Evolutionary conservation across 2,888 invertebrate species (phyloP), one percentile per base, ranked within the genome.

Genomic region (Opisthograptis luteolata): DNA sequence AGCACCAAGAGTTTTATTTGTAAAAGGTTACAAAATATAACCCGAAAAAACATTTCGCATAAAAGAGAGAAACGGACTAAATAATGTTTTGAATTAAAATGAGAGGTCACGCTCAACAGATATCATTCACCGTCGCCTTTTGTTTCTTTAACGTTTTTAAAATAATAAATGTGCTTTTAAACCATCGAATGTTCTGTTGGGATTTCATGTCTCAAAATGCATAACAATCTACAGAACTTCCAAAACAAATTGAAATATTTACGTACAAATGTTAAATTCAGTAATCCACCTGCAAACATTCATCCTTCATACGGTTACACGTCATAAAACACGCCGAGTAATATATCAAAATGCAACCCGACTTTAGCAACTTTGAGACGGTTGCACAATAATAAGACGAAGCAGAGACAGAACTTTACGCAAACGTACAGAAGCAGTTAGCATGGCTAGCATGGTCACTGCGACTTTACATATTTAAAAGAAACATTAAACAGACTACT

Each of bases 331-430:
- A 52, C 37, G 37, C 34, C 31, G 27, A 24, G 49, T 40, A 56
- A 59, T 62, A 65, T 56, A 60, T 66, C 59, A 62, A 64, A 67
- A 59, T 66, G 69, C 68, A 73, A 55, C 58, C 42, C 53, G 50
- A 63, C 59, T 67, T 60, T 53, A 54, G 53, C 59, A 30, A 24
- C 52, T 44, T 45, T 50, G 51, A 54, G 28, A 39, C 27, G 28
- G 13, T 39, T 39, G 28, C 40, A 30, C 30, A 13, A 22, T 24
- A 30, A n/a, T 9, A 24, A 22, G 0, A 12, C 15, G 10, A 19
- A 6, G 28, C 39, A 39, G 39, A 28, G 28, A 12, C 27, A 12
- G 1, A 25, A 25, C 19, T 37, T 15, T 15, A 36, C 14, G n/a
- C 15, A 36, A 36, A 24, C 5, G 6, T 9, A 0, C 2, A 2